A percentile compares a stretch with the other conserved stretches of the same genome.
These are phyloP conservation scores for Auanema freiburgensis DNA, from an alignment of 2,888 invertebrate species.

Conservation along the genomic window DNA sequence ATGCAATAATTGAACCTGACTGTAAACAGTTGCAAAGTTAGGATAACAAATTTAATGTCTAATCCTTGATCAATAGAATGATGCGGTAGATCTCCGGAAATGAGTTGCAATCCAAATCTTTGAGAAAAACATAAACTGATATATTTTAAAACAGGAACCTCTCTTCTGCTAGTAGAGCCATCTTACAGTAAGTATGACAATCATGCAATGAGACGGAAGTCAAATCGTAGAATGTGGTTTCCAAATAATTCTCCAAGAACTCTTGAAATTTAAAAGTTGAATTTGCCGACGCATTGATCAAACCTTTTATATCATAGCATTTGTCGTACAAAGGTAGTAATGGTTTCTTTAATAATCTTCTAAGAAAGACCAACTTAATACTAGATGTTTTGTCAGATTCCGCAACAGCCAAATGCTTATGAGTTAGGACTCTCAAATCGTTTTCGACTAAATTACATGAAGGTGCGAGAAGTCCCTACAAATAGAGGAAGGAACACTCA, in stretches of 20 bases:
- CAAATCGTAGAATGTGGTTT: slow-evolving; percentile 91
- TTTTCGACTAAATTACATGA: slow-evolving; percentile 86
- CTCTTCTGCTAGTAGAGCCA: slow-evolving; percentile 83
- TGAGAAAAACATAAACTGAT: slow-evolving; percentile 1
- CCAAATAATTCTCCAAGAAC: slow-evolving; percentile 81
- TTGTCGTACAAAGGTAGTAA: slow-evolving; percentile 27
- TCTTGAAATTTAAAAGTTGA: slow-evolving; percentile 17
- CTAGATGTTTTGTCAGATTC: slow-evolving; percentile 58
- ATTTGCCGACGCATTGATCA: too few relatives aligned
- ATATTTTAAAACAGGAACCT: slow-evolving; percentile 28
- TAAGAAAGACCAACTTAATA: slow-evolving; percentile 15
- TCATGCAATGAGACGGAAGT: slow-evolving; percentile 95
- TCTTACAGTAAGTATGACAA: slow-evolving; percentile 95
- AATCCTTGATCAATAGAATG: slow-evolving; percentile 95
- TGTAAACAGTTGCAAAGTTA: slow-evolving; percentile 92
- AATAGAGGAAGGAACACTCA: too few relatives aligned
- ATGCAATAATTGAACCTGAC: slow-evolving; percentile 90
- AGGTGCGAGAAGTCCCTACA: slow-evolving; percentile 17
- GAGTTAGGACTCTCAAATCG: slow-evolving; percentile 87
- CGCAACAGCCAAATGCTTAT: slow-evolving; percentile 65
- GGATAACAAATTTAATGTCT: slow-evolving; percentile 93
- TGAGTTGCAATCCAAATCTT: slow-evolving; percentile 59
- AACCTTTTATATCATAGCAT: slow-evolving; percentile 39
- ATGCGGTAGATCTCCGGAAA: slow-evolving; percentile 91
- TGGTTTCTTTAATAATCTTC: slow-evolving; percentile 23